Percentiles rank a stretch among this genome's conserved stretches.
Evolutionary conservation across 2,797 vertebrate species (phyloP).

Genomic region (Pangasius macronema): DNA sequence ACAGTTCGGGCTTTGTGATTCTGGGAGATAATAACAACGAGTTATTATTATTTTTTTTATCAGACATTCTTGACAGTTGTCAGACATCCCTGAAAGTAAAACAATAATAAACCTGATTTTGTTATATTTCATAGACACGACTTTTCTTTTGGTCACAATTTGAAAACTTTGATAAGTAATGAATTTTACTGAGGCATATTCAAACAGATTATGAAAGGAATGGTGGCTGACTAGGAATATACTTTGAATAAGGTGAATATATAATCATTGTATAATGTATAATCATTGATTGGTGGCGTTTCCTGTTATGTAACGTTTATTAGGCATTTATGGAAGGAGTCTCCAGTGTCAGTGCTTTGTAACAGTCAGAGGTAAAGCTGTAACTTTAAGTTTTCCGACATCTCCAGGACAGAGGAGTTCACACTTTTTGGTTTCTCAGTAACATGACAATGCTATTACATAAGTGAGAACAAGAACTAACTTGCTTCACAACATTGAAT

Average conservation of each 20-base stretch:
- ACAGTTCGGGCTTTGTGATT: constrained; percentile 50
- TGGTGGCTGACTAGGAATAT: background rate
- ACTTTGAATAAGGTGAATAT: background rate
- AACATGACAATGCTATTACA: background rate
- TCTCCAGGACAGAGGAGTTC: background rate
- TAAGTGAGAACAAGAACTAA: background rate
- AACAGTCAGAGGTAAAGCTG: background rate
- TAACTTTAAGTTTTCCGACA: background rate
- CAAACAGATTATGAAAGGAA: background rate
- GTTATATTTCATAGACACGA: background rate
- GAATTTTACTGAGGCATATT: background rate
- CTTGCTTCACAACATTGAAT: background rate
- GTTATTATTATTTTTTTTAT: constrained; percentile 3
- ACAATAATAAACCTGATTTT: background rate
- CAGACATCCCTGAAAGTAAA: constrained; percentile 6
- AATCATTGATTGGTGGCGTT: background rate
- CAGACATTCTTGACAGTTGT: background rate
- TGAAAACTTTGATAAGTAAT: background rate
- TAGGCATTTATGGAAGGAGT: background rate
- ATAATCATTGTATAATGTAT: too few relatives aligned
- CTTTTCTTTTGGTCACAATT: background rate
- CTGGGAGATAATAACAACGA: background rate
- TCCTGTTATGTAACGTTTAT: background rate
- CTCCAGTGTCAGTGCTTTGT: background rate
- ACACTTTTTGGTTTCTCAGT: background rate